Percentiles rank a stretch among this genome's conserved stretches.
These are phyloP conservation scores for Stenotaenia linearis DNA, from an alignment of 2,888 invertebrate species.

Conservation along the genomic window DNA sequence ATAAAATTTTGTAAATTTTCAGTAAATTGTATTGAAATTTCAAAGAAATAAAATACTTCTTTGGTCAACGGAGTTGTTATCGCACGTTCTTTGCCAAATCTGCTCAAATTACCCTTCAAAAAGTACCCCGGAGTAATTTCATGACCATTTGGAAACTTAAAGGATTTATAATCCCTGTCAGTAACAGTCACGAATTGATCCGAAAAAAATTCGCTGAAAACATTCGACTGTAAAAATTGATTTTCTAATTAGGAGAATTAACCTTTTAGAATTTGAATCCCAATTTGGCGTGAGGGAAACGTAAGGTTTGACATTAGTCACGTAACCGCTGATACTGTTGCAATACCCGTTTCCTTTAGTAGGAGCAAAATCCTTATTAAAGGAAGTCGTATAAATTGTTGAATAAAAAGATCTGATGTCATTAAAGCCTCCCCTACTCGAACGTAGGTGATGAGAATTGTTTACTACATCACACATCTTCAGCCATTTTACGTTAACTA, in stretches of 20 bases:
- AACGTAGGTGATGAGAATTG: not conserved
- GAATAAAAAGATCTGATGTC: not conserved
- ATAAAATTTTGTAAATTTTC: not conserved
- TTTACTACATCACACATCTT: not conserved
- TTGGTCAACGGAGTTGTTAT: not conserved
- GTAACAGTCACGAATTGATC: not conserved
- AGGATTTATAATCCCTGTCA: not conserved
- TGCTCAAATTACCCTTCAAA: not conserved
- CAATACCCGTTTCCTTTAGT: not conserved
- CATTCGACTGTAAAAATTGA: not conserved
- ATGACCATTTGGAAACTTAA: not conserved
- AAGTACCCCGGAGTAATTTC: not conserved
- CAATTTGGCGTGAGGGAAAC: not conserved
- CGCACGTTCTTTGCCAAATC: not conserved
- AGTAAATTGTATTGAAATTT: not conserved
- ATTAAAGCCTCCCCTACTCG: not conserved
- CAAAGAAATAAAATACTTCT: not conserved
- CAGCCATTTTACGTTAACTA: too few relatives aligned
- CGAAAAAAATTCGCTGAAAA: not conserved
- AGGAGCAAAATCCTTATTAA: not conserved
- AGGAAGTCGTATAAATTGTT: not conserved
- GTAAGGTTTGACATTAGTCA: not conserved
- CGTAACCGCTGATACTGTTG: not conserved
- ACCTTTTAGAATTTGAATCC: not conserved
- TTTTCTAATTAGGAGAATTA: not conserved